Conservation (phyloP, 2,797 vertebrate genomes). For the Phoxinus dragarum region DNA sequence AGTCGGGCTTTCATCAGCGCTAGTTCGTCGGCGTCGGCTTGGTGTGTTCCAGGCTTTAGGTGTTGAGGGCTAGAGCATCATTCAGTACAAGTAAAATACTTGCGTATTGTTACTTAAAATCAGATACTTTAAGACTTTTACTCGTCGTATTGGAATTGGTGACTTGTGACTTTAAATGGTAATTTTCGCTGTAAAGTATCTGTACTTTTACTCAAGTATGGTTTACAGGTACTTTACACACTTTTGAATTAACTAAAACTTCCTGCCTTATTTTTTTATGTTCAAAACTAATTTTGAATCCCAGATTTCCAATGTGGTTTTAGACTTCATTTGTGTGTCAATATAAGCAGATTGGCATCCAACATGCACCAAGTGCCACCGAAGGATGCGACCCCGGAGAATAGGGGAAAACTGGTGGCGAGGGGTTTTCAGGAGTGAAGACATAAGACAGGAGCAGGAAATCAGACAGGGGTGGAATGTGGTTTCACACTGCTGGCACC, state of each 20-base stretch:
- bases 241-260: neutral
- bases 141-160: neutral
- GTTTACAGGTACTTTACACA: neutral
- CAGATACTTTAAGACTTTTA: neutral
- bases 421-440: neutral
- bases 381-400: neutral
- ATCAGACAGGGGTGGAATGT: constrained; percentile 36
- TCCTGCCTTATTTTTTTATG: neutral
- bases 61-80: neutral
- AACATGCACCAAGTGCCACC: neutral
- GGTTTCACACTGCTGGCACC: constrained; percentile 41
- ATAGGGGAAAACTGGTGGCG: neutral
- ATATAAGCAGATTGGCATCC: neutral
- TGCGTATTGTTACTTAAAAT: too few species aligned
- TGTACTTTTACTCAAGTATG: neutral
- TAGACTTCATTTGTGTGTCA: neutral
- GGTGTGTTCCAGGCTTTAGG: too few species aligned
- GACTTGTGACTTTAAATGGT: neutral
- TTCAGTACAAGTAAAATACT: neutral
- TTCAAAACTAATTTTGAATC: neutral
- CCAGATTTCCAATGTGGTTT: neutral
- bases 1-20: too few species aligned
- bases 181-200: neutral
- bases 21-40: too few species aligned
- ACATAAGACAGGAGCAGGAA: constrained; percentile 21